Base-by-base conservation (phyloP, 2,797 vertebrate species). In the Muscicapa comitata region DNA sequence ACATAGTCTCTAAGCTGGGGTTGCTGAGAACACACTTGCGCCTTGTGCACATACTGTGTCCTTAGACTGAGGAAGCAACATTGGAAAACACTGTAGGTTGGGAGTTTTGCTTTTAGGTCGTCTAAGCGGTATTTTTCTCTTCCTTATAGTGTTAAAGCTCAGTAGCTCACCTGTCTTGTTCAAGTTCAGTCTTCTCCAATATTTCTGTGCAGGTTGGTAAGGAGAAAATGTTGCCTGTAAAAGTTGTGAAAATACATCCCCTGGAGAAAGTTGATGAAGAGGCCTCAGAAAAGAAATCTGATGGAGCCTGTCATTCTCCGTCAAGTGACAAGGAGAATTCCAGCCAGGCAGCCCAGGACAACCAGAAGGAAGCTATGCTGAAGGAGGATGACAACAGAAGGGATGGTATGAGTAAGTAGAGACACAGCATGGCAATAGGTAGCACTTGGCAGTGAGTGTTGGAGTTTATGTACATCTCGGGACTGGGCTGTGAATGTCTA, bases 281-380 rank as follows among this genome's bases (percentile, higher is more conserved):
- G 55, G 90, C 97, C 1, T 96, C 97, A 0, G 99, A 99, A 95
- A 99, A 99, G 97, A 99, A 99, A 94, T 97, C 99, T 38, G 99
- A 99, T 2, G 99, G 98, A 24, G 98, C 99, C 29, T 99, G 99
- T 37, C 99, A 99, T 96, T 99, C 99, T 71, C 99, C 99, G 1
- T 99, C 99, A 83, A 99, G 99, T 61, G 99, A 99, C 97, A 99
- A 99, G 95, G 99, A 99, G 93, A 99, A 99, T 16, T 98, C 99
- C 70, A 98, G 98, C 95, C 99, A 99, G 85, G 97, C 95, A 8
- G 96, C 95, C 55, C 97, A 98, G 96, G 99, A 99, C 94, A 99
- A 98, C 97, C 98, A 98, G 95, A 99, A 99, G 93, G 99, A 99
- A 90, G 91, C 94, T 43, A n/a, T 81, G 24, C 77, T 97, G 38